Conservation (phyloP, 2,113 vertebrate genomes). For the Cervus canadensis region DNA sequence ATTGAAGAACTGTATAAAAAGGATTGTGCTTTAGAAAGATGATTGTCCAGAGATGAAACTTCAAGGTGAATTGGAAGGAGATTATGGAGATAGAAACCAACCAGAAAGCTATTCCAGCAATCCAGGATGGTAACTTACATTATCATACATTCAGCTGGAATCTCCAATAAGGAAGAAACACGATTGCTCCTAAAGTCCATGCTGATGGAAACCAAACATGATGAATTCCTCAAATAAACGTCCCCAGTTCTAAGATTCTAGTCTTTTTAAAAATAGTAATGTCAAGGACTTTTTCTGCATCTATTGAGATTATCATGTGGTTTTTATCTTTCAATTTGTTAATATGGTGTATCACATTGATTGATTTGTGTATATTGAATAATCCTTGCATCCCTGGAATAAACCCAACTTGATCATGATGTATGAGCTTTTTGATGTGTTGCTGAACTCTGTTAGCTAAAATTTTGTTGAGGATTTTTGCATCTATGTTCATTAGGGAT, state of each 20-base stretch:
- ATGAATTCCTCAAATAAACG: neutral
- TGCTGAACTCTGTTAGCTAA: neutral
- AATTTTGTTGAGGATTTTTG: neutral
- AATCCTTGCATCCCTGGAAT: neutral
- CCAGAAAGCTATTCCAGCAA: neutral
- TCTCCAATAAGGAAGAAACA: neutral
- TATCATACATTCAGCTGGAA: neutral
- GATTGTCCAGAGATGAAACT: neutral
- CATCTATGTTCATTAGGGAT: neutral
- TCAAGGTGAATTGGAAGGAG: neutral
- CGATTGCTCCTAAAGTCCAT: neutral
- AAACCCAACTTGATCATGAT: neutral
- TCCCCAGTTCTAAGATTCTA: neutral
- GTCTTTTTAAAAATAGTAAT: neutral
- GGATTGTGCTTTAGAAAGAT: neutral
- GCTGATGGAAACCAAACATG: neutral
- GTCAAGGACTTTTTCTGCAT: neutral
- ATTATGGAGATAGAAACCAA: neutral
- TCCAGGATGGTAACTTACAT: neutral
- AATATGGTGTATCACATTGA: neutral
- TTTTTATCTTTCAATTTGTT: neutral
- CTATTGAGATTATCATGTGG: neutral
- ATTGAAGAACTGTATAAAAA: neutral
- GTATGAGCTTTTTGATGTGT: neutral
- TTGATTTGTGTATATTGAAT: neutral